Evolutionary conservation across 2,888 invertebrate genomes (phyloP).

Genomic region (Idaea aversata): DNA sequence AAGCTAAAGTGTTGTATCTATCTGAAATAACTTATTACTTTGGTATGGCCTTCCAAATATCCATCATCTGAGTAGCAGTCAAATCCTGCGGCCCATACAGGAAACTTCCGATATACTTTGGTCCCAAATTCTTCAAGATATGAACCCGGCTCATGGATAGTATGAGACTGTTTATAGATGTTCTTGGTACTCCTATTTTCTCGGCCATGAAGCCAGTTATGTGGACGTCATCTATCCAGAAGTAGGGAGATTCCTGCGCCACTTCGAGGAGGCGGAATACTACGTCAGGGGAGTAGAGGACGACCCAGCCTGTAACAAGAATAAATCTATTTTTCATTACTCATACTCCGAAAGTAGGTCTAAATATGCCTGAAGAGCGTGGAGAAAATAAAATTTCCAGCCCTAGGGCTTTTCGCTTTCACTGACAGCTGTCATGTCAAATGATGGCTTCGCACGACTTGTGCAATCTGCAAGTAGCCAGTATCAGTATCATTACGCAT

Average conservation of each 20-base stretch:
- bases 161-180: conserved; percentile 69
- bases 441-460: too few relatives aligned
- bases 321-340: too few relatives aligned
- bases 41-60: conserved; percentile 64
- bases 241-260: conserved; percentile 83
- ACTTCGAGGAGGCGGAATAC: conserved; percentile 78
- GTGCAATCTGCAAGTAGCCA: too few relatives aligned
- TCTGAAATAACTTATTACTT: too few relatives aligned
- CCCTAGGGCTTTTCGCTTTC: too few relatives aligned
- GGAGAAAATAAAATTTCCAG: too few relatives aligned
- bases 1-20: too few relatives aligned
- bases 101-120: conserved; percentile 57
- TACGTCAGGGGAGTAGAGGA: conserved; percentile 84
- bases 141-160: conserved; percentile 47
- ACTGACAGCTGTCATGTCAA: too few relatives aligned
- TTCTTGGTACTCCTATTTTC: conserved; percentile 78
- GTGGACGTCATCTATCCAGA: conserved; percentile 93
- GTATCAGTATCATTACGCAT: too few relatives aligned
- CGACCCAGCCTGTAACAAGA: conserved; percentile 76
- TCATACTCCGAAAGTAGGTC: too few relatives aligned
- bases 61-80: conserved; percentile 61
- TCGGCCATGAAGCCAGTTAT: conserved; percentile 85
- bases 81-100: conserved; percentile 80
- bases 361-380: too few relatives aligned
- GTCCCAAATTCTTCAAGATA: conserved; percentile 38